These are phyloP conservation scores for Rhingia rostrata DNA, from an alignment of 2,888 invertebrate species.

Conservation along the genomic window DNA sequence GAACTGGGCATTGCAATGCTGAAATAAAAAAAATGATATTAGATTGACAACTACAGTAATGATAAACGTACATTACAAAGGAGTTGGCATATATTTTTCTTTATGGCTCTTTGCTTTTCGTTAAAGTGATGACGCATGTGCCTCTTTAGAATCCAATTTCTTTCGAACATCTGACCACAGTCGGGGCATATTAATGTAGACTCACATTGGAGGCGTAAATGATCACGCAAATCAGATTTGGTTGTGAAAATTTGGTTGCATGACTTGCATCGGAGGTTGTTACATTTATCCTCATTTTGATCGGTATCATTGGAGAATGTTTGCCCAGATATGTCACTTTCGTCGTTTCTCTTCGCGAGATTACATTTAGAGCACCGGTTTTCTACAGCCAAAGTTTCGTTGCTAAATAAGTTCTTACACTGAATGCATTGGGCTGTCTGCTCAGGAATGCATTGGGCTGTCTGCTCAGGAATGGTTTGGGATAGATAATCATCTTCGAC, in stretches of 20 bases:
- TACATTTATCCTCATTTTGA: no score
- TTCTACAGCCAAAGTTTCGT: no score
- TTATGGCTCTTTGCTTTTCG: not conserved
- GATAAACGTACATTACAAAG: not conserved
- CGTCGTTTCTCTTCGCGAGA: no score
- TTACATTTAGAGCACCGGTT: no score
- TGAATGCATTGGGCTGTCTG: no score
- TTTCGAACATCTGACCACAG: not conserved
- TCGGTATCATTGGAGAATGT: no score
- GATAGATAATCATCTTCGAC: not conserved
- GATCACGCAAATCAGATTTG: not conserved
- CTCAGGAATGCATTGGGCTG: not conserved
- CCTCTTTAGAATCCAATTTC: not conserved
- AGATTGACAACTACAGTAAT: no score
- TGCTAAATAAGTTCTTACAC: no score
- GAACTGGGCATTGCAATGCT: not conserved
- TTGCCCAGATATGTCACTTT: no score
- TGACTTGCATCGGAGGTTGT: no score
- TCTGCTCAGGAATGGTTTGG: not conserved
- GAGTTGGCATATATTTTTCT: not conserved
- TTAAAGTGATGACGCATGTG: not conserved
- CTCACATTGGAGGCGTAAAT: not conserved
- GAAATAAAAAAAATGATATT: not conserved
- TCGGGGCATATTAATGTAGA: not conserved
- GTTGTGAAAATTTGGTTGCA: no score